Evolutionary conservation across 1,140 invertebrate species (phyloP).

Genomic region (Zeugodacus cucurbitae): DNA sequence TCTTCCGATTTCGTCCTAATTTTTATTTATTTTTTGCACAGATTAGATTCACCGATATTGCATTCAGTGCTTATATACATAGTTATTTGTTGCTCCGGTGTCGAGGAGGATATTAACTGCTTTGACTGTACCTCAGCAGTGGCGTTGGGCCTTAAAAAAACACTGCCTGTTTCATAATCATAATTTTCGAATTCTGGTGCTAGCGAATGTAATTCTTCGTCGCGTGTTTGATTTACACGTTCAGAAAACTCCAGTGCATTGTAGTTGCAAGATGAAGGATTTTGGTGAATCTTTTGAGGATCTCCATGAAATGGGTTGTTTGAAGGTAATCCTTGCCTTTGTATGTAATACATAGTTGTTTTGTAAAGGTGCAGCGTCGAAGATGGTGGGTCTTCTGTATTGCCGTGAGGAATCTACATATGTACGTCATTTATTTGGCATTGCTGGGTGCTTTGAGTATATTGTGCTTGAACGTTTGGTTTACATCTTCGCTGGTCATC

Average conservation of each 20-base stretch:
- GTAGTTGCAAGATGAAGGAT: neutral
- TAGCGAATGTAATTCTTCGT: neutral
- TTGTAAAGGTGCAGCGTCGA: neutral
- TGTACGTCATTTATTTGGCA: neutral
- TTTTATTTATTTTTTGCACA: neutral
- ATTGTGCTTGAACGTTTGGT: neutral
- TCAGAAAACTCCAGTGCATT: neutral
- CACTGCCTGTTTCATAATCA: no score
- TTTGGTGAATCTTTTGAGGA: neutral
- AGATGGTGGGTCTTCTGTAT: neutral
- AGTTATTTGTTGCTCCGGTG: neutral
- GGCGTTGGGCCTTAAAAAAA: neutral
- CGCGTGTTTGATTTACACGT: no score
- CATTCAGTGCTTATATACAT: neutral
- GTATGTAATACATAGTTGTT: neutral
- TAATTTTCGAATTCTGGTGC: no score
- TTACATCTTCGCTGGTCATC: neutral
- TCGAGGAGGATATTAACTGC: neutral
- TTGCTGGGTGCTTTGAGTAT: neutral
- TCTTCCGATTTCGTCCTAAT: neutral
- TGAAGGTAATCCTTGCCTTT: neutral
- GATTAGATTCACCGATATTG: neutral
- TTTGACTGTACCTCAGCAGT: neutral
- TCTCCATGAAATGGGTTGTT: neutral
- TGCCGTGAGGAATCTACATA: neutral